Conservation (phyloP, 2,888 invertebrate genomes). For the Eilema depressum region DNA sequence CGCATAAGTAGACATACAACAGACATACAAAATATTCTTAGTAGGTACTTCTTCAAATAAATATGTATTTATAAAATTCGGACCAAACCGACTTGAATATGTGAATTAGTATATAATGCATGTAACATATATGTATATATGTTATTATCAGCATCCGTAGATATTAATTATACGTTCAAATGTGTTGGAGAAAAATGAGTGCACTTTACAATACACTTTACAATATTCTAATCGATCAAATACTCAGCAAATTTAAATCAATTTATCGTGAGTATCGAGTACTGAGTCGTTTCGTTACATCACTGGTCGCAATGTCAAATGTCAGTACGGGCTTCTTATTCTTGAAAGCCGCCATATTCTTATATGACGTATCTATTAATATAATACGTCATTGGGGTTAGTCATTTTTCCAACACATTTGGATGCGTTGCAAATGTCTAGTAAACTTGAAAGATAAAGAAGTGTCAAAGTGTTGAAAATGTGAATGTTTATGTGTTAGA, state of each 20-base stretch:
- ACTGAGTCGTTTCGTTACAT: too few relatives aligned
- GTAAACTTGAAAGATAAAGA: neutral
- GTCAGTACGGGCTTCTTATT: too few relatives aligned
- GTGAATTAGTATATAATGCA: constrained; percentile 21
- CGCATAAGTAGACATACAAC: constrained; percentile 16
- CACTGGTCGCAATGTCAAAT: too few relatives aligned
- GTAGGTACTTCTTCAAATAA: constrained; percentile 23
- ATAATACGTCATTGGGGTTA: too few relatives aligned
- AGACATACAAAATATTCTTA: constrained; percentile 18
- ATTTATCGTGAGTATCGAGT: too few relatives aligned
- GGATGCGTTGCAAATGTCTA: constrained; percentile 4
- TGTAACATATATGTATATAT: neutral
- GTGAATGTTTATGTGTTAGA: constrained; percentile 21
- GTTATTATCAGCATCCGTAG: constrained; percentile 4
- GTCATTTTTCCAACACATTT: constrained; percentile 16
- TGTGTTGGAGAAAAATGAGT: constrained; percentile 10
- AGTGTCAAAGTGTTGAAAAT: constrained; percentile 19
- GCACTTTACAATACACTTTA: too few relatives aligned
- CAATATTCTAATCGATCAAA: too few relatives aligned
- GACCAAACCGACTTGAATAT: constrained; percentile 40
- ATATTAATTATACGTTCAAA: neutral
- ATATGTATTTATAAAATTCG: constrained; percentile 38
- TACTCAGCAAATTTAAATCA: too few relatives aligned
- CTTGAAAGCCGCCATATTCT: too few relatives aligned
- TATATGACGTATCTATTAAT: too few relatives aligned